Percentiles rank a stretch among this genome's conserved stretches.
Evolutionary conservation across 2,113 vertebrate species (phyloP).

Genomic region (Connochaetes taurinus): DNA sequence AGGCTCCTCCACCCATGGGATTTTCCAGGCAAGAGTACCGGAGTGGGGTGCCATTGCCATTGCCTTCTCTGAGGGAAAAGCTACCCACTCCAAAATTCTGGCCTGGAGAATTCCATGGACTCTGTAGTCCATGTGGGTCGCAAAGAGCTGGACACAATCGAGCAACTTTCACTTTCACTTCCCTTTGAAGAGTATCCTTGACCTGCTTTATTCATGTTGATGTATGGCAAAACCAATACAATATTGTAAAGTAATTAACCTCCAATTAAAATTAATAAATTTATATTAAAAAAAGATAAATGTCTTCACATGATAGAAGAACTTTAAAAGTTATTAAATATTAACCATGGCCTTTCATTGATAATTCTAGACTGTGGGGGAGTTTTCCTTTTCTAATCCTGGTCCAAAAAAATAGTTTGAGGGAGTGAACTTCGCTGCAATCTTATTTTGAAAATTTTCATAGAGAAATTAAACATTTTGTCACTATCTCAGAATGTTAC

Average conservation of each 20-base stretch:
- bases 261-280: too few relatives aligned
- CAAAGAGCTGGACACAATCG: not conserved
- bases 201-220: not conserved
- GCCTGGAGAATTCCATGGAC: not conserved
- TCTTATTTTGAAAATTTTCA: conserved; percentile 26
- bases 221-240: too few relatives aligned
- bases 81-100: not conserved
- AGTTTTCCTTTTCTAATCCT: conserved; percentile 45
- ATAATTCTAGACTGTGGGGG: not conserved
- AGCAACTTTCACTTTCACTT: not conserved
- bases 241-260: too few relatives aligned
- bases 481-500: not conserved
- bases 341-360: not conserved
- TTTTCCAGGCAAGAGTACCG: too few relatives aligned
- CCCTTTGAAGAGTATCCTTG: not conserved
- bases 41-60: too few relatives aligned
- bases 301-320: not conserved
- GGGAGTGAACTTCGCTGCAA: not conserved
- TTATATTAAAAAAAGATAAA: conserved; percentile 13
- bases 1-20: too few relatives aligned
- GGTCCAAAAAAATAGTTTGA: conserved; percentile 29
- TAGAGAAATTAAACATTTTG: not conserved
- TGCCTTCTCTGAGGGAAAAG: not conserved
- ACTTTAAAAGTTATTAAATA: conserved; percentile 30
- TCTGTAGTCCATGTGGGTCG: not conserved